A percentile compares a stretch with the other conserved stretches of the same genome.
Conservation (phyloP, 2,113 vertebrate species). For the Rhabdornis inornatus region DNA sequence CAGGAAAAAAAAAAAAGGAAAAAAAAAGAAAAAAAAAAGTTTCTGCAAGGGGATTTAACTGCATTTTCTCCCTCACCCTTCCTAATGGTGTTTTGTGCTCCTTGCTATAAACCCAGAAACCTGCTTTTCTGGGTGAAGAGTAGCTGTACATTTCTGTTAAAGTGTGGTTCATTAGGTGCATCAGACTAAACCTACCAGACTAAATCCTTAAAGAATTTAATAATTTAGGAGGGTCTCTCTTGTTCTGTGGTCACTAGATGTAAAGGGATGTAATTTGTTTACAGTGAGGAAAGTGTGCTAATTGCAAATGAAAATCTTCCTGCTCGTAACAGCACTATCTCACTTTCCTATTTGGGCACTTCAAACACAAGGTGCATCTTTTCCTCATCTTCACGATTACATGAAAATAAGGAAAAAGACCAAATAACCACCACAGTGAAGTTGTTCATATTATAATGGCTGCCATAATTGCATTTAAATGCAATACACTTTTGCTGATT, state of each 20-base stretch:
- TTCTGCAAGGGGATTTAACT: not conserved
- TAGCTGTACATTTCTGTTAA: not conserved
- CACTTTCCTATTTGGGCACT: not conserved
- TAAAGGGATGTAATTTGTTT: not conserved
- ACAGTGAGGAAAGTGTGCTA: not conserved
- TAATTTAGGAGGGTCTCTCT: not conserved
- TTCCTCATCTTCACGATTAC: not conserved
- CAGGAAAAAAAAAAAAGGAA: not conserved
- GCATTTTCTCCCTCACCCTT: not conserved
- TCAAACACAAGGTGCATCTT: not conserved
- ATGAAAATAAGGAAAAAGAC: not conserved
- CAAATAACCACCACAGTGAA: not conserved
- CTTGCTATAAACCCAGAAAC: not conserved
- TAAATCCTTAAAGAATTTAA: not conserved
- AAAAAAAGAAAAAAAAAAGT: not conserved
- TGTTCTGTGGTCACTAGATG: not conserved
- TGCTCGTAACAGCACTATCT: not conserved
- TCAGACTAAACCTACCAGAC: not conserved
- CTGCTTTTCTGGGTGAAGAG: not conserved
- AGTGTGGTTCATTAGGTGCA: not conserved
- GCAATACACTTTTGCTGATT: not conserved
- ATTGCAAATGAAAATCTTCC: not conserved
- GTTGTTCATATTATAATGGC: not conserved
- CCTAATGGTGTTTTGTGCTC: not conserved
- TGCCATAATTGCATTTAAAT: conserved; percentile 35